Percentiles rank a stretch among this genome's conserved stretches.
These are phyloP conservation scores for Lordiphosa stackelbergi DNA, from an alignment of 1,140 invertebrate genomes.

Conservation along the genomic window DNA sequence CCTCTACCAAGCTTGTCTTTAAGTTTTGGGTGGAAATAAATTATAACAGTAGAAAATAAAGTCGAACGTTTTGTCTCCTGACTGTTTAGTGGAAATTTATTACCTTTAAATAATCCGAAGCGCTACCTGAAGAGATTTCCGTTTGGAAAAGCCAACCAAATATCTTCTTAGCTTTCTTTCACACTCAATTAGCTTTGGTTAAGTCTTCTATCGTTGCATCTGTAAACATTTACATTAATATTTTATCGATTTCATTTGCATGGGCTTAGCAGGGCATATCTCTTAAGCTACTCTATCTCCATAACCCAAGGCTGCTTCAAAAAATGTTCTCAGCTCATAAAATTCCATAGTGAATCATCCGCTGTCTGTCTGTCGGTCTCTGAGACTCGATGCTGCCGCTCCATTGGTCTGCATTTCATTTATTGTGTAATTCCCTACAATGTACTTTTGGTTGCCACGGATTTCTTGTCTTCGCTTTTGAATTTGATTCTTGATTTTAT, in stretches of 20 bases:
- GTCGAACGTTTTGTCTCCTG: slow-evolving; percentile 63
- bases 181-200: slow-evolving; percentile 64
- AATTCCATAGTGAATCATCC: slow-evolving; percentile 68
- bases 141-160: slow-evolving; percentile 15
- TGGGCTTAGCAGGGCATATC: slow-evolving; percentile 15
- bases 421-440: slow-evolving; percentile 72
- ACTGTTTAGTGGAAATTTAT: slow-evolving; percentile 64
- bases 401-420: slow-evolving; percentile 70
- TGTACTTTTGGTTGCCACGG: slow-evolving; percentile 69
- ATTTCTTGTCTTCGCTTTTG: slow-evolving; percentile 65
- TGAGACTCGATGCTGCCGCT: slow-evolving; percentile 19
- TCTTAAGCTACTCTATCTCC: slow-evolving; percentile 40
- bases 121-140: slow-evolving; percentile 49
- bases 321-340: slow-evolving; percentile 74
- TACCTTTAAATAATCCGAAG: slow-evolving; percentile 30
- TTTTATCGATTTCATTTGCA: slow-evolving; percentile 71
- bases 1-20: slow-evolving; percentile 31
- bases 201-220: slow-evolving; percentile 39
- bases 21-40: slow-evolving; percentile 53
- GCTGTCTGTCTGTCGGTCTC: slow-evolving; percentile 3
- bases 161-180: slow-evolving; percentile 34
- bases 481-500: slow-evolving; percentile 76
- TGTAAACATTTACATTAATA: slow-evolving; percentile 54
- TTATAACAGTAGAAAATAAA: slow-evolving; percentile 70
- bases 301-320: slow-evolving; percentile 33